Conservation (phyloP, 2,888 invertebrate genomes). For the Coenonympha glycerion region DNA sequence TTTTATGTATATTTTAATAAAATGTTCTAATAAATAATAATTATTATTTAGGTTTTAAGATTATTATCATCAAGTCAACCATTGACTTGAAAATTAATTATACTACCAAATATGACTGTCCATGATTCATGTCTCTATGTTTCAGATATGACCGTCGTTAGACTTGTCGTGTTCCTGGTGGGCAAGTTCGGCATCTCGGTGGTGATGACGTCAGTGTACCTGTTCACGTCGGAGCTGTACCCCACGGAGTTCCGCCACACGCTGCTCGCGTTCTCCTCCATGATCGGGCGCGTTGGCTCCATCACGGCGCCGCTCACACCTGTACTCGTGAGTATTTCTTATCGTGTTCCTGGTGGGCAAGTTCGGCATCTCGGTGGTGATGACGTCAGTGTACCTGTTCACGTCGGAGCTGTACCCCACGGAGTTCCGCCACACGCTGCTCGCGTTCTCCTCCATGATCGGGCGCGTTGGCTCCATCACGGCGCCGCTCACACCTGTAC, state of each 20-base stretch:
- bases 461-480: conserved; percentile 82
- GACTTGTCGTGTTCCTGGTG: conserved; percentile 29
- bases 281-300: conserved; percentile 82
- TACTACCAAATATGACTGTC: too few relatives aligned
- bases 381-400: conserved; percentile 79
- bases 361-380: conserved; percentile 79
- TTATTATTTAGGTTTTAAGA: too few relatives aligned
- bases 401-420: conserved; percentile 85
- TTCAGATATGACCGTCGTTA: conserved; percentile 2
- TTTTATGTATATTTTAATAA: too few relatives aligned
- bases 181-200: conserved; percentile 81
- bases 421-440: conserved; percentile 78
- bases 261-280: conserved; percentile 80
- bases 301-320: conserved; percentile 83
- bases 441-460: conserved; percentile 82
- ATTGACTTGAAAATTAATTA: too few relatives aligned
- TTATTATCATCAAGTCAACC: too few relatives aligned
- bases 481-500: conserved; percentile 80
- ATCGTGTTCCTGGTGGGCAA: conserved; percentile 65
- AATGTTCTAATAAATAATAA: too few relatives aligned
- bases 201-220: conserved; percentile 79
- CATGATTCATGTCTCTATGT: too few relatives aligned
- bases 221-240: conserved; percentile 82
- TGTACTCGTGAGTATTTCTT: conserved; percentile 64
- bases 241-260: conserved; percentile 82